Percentiles rank a stretch among this genome's conserved stretches.
phyloP scores from a whole-genome alignment of 2,113 vertebrate species.

The Clinocottus analis region DNA sequence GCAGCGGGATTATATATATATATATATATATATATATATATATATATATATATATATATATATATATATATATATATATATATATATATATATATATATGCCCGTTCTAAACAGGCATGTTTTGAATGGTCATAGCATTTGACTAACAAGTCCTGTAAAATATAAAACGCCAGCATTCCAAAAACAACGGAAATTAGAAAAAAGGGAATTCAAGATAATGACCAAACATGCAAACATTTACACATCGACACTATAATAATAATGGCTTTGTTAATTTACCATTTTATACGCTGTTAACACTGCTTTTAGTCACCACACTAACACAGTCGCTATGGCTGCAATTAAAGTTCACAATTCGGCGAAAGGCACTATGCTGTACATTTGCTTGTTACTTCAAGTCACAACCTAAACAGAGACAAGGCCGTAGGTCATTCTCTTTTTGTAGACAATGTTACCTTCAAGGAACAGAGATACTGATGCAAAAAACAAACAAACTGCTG shows the following conservation, averaged over 20 bases:
- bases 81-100: too few species aligned
- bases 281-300: slow-evolving; percentile 79
- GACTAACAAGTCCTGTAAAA: neutral
- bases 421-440: slow-evolving; percentile 57
- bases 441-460: slow-evolving; percentile 8
- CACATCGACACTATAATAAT: slow-evolving; percentile 64
- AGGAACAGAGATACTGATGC: slow-evolving; percentile 4
- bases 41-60: too few species aligned
- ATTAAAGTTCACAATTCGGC: slow-evolving; percentile 80
- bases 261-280: slow-evolving; percentile 42
- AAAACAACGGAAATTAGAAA: slow-evolving; percentile 51
- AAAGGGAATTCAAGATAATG: slow-evolving; percentile 31
- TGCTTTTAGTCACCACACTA: slow-evolving; percentile 84
- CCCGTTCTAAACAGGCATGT: neutral
- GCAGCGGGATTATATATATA: too few species aligned
- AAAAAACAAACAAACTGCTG: slow-evolving; percentile 1
- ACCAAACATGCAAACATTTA: slow-evolving; percentile 63
- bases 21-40: too few species aligned
- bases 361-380: slow-evolving; percentile 76
- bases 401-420: slow-evolving; percentile 79
- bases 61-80: too few species aligned
- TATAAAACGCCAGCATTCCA: slow-evolving; percentile 18
- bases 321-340: slow-evolving; percentile 84
- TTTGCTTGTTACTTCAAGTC: slow-evolving; percentile 63
- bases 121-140: neutral